Base-by-base conservation (phyloP, 2,888 invertebrate genomes). In the Drosophila barbarae region DNA sequence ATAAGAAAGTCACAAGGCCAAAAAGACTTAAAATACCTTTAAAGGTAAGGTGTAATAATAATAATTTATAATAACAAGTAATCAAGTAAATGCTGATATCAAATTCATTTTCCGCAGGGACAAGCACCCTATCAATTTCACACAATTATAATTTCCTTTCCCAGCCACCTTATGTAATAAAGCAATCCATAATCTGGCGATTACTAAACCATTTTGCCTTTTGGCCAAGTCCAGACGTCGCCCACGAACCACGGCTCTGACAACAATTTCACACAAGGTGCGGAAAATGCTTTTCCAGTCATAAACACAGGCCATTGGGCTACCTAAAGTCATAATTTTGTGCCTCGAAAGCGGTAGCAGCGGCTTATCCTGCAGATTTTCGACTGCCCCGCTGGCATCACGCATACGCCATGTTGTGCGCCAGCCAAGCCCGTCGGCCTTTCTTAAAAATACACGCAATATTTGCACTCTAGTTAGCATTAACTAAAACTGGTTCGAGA, bases 401-500 rank as follows among this genome's bases (percentile, higher is more conserved):
- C 82, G 82, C 76, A 81, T 84, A 69, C 82, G 78, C 72, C 68
- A 51, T 66, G 78, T 71, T 72, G 59, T 64, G 63, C 38, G 21
- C 46, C 34, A 47, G 36, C 69, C 57, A 76, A 71, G 71, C 67
- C 76, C 73, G 76, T 76, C 83, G 80, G 76, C 83, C 79, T 76
- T 82, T 76, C 73, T 68, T 68, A 49, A 64, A 64, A 64, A 30
- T 21, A 64, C 56, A 65, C 66, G 59, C 61, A 61, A 56, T 63
- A 72, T 63, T 80, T 84, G 71, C 69, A 81, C 71, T 84, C 68
- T 75, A 32, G 46, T 47, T 47, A 63, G 26, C 65, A 77, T 47
- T 41, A 34, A 52, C 70, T 69, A 82, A 82, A 78, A 84, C 84
- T 65, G 72, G 83, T 76, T 82, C 79, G 68, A 53, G 66, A 59